Conservation (phyloP, 2,888 invertebrate genomes). For the Linyphia triangularis region DNA sequence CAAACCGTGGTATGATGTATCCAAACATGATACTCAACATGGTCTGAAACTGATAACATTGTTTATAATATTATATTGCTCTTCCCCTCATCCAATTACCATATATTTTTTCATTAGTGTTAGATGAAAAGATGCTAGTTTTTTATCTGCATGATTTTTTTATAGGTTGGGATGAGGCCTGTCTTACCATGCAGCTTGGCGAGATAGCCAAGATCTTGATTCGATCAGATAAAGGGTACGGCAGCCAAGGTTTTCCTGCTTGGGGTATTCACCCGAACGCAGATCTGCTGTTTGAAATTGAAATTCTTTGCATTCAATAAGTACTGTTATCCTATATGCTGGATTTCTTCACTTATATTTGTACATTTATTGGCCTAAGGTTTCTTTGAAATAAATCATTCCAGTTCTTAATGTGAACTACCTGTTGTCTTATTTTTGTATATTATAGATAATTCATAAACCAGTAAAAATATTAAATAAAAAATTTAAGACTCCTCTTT, state of each 20-base stretch:
- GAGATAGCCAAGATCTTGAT: constrained; percentile 63
- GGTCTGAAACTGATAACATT: neutral
- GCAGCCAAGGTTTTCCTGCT: constrained; percentile 66
- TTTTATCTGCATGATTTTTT: no score
- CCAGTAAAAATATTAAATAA: neutral
- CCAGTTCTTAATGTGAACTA: constrained; percentile 8
- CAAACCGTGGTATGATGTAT: no score
- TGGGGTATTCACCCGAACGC: constrained; percentile 74
- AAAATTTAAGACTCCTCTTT: no score
- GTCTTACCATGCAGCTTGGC: constrained; percentile 65
- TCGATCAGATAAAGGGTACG: constrained; percentile 73
- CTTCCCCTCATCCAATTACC: neutral
- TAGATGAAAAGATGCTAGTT: no score
- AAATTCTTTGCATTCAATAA: constrained; percentile 64
- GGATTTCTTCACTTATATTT: constrained; percentile 6
- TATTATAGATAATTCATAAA: no score
- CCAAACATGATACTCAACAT: no score
- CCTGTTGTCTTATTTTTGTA: neutral
- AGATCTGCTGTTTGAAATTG: constrained; percentile 68
- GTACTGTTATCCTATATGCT: constrained; percentile 1
- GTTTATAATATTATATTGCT: neutral
- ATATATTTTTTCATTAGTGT: neutral
- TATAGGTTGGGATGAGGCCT: constrained; percentile 74
- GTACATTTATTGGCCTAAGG: neutral
- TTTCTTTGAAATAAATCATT: constrained; percentile 31